These are phyloP conservation scores for Mactromeris polynyma DNA, from an alignment of 2,888 invertebrate species.

Conservation along the genomic window DNA sequence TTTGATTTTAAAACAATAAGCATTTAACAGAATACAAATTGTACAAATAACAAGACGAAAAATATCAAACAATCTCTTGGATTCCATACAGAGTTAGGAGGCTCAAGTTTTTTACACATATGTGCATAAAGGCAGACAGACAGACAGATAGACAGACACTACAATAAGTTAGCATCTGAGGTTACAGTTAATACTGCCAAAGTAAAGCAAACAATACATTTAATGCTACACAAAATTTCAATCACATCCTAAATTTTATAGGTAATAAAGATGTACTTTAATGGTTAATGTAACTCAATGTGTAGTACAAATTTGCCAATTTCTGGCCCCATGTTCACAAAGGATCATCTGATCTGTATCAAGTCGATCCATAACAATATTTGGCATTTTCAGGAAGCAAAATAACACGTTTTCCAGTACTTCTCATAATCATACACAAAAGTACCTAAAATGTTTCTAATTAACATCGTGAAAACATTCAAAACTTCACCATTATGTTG, in stretches of 20 bases:
- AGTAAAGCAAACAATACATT: not conserved
- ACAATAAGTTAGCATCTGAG: not conserved
- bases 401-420: no score
- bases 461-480: no score
- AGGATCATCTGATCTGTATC: no score
- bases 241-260: not conserved
- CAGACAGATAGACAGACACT: not conserved
- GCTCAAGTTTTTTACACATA: not conserved
- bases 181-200: not conserved
- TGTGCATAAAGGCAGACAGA: not conserved
- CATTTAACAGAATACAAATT: not conserved
- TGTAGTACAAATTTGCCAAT: no score
- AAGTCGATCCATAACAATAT: no score
- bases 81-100: not conserved
- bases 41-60: not conserved
- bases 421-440: no score
- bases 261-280: no score
- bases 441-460: no score
- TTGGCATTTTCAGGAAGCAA: no score
- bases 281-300: no score
- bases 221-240: not conserved
- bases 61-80: not conserved
- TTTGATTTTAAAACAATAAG: slow-evolving; percentile 10
- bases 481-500: no score
- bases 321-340: no score